A percentile compares a stretch with the other conserved stretches of the same genome.
Evolutionary conservation across 2,113 vertebrate species (phyloP).

Genomic region (Chascanopsetta lugubris): DNA sequence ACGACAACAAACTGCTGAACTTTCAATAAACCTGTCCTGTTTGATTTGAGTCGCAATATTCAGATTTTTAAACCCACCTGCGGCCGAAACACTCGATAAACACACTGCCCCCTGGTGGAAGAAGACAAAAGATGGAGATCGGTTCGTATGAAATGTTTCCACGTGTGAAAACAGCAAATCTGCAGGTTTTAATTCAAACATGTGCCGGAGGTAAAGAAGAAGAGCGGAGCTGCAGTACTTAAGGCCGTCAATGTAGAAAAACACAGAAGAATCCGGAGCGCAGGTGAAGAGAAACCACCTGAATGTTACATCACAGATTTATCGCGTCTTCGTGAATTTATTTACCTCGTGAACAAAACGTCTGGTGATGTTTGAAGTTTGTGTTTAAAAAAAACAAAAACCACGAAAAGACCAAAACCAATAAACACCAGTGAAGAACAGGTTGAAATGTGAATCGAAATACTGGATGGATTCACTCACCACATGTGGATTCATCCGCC

Average conservation of each 20-base stretch:
- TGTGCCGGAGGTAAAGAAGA: constrained; percentile 24
- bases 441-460: no score
- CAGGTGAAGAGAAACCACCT: not conserved
- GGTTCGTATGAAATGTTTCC: constrained; percentile 34
- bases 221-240: constrained; percentile 27
- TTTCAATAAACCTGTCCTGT: not conserved
- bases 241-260: constrained; percentile 24
- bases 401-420: no score
- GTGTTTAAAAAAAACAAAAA: no score
- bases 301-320: not conserved
- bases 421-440: no score
- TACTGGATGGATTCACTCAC: no score
- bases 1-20: not conserved
- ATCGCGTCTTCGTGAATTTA: no score
- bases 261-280: not conserved
- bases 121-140: constrained; percentile 16
- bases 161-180: constrained; percentile 29
- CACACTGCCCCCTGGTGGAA: no score
- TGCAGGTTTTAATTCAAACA: constrained; percentile 33
- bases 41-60: not conserved
- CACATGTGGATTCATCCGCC: no score
- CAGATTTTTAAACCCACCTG: not conserved
- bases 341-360: no score
- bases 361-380: no score
- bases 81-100: constrained; percentile 64